Conservation (phyloP, 2,797 vertebrate genomes). For the Loriculus beryllinus region DNA sequence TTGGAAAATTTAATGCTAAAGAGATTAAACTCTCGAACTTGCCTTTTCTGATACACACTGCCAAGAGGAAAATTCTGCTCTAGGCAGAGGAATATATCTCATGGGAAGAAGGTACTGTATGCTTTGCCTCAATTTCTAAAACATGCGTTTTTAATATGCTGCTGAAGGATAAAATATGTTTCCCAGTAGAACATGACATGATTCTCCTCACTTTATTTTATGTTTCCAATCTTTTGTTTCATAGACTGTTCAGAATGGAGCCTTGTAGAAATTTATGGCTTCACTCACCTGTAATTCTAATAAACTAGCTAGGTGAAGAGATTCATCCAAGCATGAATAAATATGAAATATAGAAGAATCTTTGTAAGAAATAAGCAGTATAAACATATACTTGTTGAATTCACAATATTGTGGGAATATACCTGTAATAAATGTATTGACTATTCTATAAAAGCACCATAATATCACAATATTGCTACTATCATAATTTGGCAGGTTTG, state of each 20-base stretch:
- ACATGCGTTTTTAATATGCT: slow-evolving; percentile 42
- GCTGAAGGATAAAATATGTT: slow-evolving; percentile 53
- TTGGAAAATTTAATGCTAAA: background rate
- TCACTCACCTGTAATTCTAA: slow-evolving; percentile 58
- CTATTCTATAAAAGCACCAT: background rate
- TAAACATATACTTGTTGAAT: background rate
- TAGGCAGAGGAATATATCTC: slow-evolving; percentile 41
- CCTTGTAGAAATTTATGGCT: slow-evolving; percentile 55
- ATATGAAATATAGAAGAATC: slow-evolving; percentile 23
- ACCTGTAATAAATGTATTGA: background rate
- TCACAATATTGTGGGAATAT: background rate
- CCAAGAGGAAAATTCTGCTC: slow-evolving; percentile 42
- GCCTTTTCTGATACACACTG: background rate
- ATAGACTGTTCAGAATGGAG: slow-evolving; percentile 41
- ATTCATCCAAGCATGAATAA: slow-evolving; percentile 33
- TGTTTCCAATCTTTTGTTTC: slow-evolving; percentile 40
- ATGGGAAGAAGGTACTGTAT: background rate
- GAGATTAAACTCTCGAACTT: slow-evolving; percentile 35
- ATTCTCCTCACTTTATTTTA: slow-evolving; percentile 58
- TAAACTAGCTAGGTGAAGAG: slow-evolving; percentile 28
- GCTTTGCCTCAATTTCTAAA: slow-evolving; percentile 58
- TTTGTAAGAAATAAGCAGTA: background rate
- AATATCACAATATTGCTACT: background rate
- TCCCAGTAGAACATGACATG: slow-evolving; percentile 40
- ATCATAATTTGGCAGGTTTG: background rate